These are phyloP conservation scores for Talpa occidentalis DNA, from an alignment of 2,113 vertebrate genomes.

Conservation along the genomic window DNA sequence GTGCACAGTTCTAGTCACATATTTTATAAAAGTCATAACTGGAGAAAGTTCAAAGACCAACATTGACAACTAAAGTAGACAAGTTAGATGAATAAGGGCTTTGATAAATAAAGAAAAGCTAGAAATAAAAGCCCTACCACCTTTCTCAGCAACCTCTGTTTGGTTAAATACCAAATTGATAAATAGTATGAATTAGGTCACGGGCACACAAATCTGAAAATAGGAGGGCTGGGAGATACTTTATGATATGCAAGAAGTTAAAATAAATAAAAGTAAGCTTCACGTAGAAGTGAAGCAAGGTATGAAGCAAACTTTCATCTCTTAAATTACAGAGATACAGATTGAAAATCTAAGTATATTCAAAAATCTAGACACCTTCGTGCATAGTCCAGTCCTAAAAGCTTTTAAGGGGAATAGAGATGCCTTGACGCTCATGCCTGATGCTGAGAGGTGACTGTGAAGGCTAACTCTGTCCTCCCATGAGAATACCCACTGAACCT, in stretches of 20 bases:
- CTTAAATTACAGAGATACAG: neutral
- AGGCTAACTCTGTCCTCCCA: neutral
- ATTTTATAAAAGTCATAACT: slow-evolving; percentile 26
- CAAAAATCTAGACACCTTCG: neutral
- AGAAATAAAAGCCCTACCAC: neutral
- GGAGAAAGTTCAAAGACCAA: neutral
- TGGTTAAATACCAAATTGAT: neutral
- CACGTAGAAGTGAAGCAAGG: neutral
- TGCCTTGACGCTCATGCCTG: neutral
- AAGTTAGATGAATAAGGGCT: neutral
- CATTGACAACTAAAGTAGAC: neutral
- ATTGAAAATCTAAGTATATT: neutral
- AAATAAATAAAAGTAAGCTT: slow-evolving; percentile 16
- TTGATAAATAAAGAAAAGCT: neutral
- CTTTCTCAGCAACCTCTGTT: neutral
- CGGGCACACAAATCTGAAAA: neutral
- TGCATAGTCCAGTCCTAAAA: neutral
- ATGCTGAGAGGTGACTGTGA: neutral
- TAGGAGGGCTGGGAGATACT: neutral
- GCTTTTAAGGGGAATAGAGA: neutral
- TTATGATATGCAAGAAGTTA: neutral
- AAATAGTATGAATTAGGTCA: neutral
- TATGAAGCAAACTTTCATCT: neutral
- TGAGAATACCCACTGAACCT: neutral
- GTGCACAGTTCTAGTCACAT: neutral